Base-by-base conservation (phyloP, 2,113 vertebrate species). In the Myotis brandtii region DNA sequence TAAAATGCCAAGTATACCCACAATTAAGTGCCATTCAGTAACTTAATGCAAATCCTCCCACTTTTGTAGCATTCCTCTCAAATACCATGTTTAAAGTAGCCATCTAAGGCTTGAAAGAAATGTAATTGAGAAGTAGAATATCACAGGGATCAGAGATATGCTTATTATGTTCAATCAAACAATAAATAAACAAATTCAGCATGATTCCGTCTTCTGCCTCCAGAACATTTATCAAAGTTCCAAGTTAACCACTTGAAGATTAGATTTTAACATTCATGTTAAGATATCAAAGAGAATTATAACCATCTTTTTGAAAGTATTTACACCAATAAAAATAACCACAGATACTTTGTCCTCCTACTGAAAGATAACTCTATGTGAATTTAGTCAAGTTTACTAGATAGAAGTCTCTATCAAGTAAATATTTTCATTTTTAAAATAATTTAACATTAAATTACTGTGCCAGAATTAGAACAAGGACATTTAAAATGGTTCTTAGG, bases 381-480 rank as follows among this genome's bases (percentile, higher is more conserved):
- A 80, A 81, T 73, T 72, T 70, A 85, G 25, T 3, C 48, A 92
- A 27, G 23, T 91, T 79, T 92, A 50, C 25, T 59, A 83, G 27
- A 56, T 40, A 50, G 30, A 89, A 67, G 10, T 73, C 87, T 54
- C 1, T 59, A 66, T 66, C 64, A 66, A n/a, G 64, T 67, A 67
- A 67, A n/a, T n/a, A n/a, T n/a, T 67, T 67, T 17, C 32, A 67
- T n/a, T n/a, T 67, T 67, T n/a, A 0, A 67, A 67, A 67, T 67
- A 17, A 67, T 67, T 32, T 67, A n/a, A 67, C 14, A 67, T 67
- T 67, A 85, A 94, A 91, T 90, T 64, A 79, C 87, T 86, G 10
- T 77, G 30, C 52, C 72, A 92, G 72, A 95, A 95, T 95, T 83
- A 93, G 67, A 64, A 86, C 84, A 95, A 93, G 72, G n/a, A 9